These are phyloP conservation scores for Caenorhabditis tropicalis DNA, from an alignment of 1,140 invertebrate species.

Conservation along the genomic window DNA sequence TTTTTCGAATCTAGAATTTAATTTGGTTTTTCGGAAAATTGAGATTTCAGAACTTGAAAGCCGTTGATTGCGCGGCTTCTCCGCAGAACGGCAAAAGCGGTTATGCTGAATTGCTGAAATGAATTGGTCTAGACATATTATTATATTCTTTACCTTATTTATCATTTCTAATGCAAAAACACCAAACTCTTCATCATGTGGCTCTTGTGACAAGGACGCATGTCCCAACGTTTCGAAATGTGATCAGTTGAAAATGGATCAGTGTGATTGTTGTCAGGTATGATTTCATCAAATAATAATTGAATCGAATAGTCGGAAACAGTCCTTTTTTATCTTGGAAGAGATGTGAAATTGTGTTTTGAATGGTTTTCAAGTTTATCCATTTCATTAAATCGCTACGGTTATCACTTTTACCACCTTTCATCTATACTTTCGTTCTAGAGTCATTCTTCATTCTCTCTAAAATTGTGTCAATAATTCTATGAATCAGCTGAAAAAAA, in stretches of 20 bases:
- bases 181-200: not conserved
- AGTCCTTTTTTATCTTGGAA: too few species aligned
- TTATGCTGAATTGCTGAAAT: constrained; percentile 40
- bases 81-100: not conserved
- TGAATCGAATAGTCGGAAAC: too few species aligned
- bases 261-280: constrained; percentile 44
- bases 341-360: too few species aligned
- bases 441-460: not conserved
- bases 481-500: not conserved
- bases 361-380: too few species aligned
- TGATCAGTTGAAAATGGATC: constrained; percentile 2
- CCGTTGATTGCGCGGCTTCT: constrained; percentile 1
- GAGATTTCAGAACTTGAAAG: not conserved
- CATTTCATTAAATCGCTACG: too few species aligned
- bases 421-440: not conserved
- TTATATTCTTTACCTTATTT: not conserved
- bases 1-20: not conserved
- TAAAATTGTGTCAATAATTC: not conserved
- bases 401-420: not conserved
- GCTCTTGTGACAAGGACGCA: not conserved
- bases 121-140: not conserved
- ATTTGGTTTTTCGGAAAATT: not conserved
- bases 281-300: too few species aligned
- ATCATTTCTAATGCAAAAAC: constrained; percentile 22
- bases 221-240: constrained; percentile 27